Evolutionary conservation across 2,113 vertebrate species (phyloP).

Genomic region (Protomyctophum bolini): DNA sequence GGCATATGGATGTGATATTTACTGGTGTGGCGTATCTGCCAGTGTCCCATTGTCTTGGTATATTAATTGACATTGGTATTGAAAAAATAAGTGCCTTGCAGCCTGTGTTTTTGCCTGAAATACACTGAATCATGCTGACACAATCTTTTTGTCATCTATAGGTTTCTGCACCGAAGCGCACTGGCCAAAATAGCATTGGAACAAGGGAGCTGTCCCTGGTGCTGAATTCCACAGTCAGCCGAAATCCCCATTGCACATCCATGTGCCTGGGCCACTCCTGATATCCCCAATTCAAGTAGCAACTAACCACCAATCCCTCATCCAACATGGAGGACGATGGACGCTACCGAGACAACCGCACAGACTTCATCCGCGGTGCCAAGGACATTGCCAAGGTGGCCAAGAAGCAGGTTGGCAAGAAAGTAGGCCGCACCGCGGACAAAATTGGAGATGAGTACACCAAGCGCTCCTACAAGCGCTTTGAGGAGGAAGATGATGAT

Average conservation of each 20-base stretch:
- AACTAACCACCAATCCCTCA: slow-evolving; percentile 35
- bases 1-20: background rate
- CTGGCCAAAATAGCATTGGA: slow-evolving; percentile 28
- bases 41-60: background rate
- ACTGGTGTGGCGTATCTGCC: background rate
- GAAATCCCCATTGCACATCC: slow-evolving; percentile 50
- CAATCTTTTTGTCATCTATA: slow-evolving; percentile 16
- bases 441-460: slow-evolving; percentile 92
- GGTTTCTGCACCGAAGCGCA: slow-evolving; percentile 21
- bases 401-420: slow-evolving; percentile 92
- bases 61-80: slow-evolving; percentile 9
- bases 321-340: slow-evolving; percentile 87
- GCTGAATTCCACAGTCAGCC: slow-evolving; percentile 54
- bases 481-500: slow-evolving; percentile 93
- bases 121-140: slow-evolving; percentile 22
- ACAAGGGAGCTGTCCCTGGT: slow-evolving; percentile 54
- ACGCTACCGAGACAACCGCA: slow-evolving; percentile 85
- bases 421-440: slow-evolving; percentile 89
- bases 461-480: slow-evolving; percentile 91
- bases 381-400: slow-evolving; percentile 98
- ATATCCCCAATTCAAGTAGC: slow-evolving; percentile 51
- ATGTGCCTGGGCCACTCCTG: slow-evolving; percentile 66
- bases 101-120: background rate
- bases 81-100: slow-evolving; percentile 14
- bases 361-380: slow-evolving; percentile 95